These are phyloP conservation scores for Thereva unica DNA, from an alignment of 2,888 invertebrate species.

Conservation along the genomic window DNA sequence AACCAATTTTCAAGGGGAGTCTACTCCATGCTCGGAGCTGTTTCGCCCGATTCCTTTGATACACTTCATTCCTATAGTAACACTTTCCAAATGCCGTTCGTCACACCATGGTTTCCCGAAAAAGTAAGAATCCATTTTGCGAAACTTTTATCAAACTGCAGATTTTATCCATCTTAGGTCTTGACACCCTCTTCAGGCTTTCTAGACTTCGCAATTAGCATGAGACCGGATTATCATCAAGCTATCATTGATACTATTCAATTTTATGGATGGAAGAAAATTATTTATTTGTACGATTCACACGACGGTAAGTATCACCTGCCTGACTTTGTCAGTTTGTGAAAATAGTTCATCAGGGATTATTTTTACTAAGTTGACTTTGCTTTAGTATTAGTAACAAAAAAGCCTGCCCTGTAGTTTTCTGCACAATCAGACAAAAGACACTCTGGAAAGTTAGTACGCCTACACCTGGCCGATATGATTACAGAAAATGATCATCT, in stretches of 20 bases:
- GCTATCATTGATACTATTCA: conserved; percentile 94
- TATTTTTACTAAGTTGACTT: neutral
- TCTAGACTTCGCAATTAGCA: conserved; percentile 86
- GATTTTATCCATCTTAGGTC: conserved; percentile 62
- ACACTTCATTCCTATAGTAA: conserved; percentile 92
- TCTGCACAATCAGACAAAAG: too few species aligned
- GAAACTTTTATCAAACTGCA: conserved; percentile 21
- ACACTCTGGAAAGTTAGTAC: too few species aligned
- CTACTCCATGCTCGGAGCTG: conserved; percentile 87
- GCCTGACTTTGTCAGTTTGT: neutral
- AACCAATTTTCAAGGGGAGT: conserved; percentile 88
- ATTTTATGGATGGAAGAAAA: conserved; percentile 82
- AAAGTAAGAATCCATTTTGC: conserved; percentile 64
- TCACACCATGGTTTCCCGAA: conserved; percentile 93
- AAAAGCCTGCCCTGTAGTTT: too few species aligned
- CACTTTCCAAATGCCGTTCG: conserved; percentile 93
- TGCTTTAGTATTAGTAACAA: too few species aligned
- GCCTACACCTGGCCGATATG: too few species aligned
- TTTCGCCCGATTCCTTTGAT: conserved; percentile 92
- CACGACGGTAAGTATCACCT: conserved; percentile 69
- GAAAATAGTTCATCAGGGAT: conserved; percentile 13
- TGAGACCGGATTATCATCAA: conserved; percentile 94
- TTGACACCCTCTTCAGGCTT: conserved; percentile 86
- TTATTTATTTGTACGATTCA: conserved; percentile 79
- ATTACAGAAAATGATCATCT: too few species aligned